Evolutionary conservation across 1,140 invertebrate species (phyloP).

Genomic region (Sitophilus oryzae): DNA sequence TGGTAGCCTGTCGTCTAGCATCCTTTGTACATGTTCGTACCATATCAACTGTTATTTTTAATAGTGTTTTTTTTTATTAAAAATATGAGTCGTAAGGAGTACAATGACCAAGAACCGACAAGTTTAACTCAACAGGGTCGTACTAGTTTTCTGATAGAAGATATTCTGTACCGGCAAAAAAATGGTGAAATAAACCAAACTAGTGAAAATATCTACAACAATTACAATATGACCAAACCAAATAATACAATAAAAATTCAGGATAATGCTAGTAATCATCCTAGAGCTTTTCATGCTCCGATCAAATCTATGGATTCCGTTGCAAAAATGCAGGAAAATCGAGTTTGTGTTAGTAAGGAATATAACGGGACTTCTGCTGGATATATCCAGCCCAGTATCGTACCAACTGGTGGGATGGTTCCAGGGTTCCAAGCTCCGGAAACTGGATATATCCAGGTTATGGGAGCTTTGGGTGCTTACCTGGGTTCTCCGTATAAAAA

Average conservation of each 20-base stretch:
- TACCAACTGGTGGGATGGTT: slow-evolving; percentile 26
- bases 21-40: no score
- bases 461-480: slow-evolving; percentile 56
- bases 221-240: neutral
- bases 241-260: neutral
- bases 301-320: slow-evolving; percentile 22
- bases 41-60: neutral
- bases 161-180: slow-evolving; percentile 66
- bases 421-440: slow-evolving; percentile 32
- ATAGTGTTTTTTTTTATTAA: neutral
- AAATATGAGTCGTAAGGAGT: slow-evolving; percentile 22
- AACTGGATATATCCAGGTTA: slow-evolving; percentile 52
- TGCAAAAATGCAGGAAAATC: slow-evolving; percentile 13
- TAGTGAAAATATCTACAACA: neutral
- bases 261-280: neutral
- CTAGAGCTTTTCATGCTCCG: slow-evolving; percentile 17
- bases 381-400: slow-evolving; percentile 34
- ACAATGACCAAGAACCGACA: slow-evolving; percentile 19
- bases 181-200: slow-evolving; percentile 35
- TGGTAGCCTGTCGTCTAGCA: no score
- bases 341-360: slow-evolving; percentile 13
- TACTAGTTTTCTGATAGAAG: slow-evolving; percentile 74
- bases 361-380: slow-evolving; percentile 24
- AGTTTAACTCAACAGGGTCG: slow-evolving; percentile 38
- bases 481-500: slow-evolving; percentile 57